Base-by-base conservation (phyloP, 1,140 invertebrate species). In the Phocides pigmalion region DNA sequence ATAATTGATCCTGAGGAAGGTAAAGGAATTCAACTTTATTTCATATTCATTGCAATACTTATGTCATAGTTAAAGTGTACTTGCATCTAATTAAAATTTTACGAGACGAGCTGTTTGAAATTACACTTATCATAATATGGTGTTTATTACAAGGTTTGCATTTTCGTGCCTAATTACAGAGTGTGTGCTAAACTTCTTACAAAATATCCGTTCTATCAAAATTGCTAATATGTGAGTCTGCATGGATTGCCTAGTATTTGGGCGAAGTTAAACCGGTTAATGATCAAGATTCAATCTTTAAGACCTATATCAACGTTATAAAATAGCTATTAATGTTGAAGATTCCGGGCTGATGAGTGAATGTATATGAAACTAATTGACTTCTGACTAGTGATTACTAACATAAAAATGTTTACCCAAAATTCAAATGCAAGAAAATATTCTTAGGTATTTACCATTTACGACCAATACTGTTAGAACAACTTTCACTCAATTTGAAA, bases 101-200 rank as follows among this genome's bases (percentile, higher is more conserved):
- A 41, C 37, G 17, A 12, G 49, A 51, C 49, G 28, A 51, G 49
- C 16, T 39, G 8, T 35, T 17, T 25, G 12, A 44, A 58, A 58
- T 58, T 28, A 58, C 19, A 44, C 8, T 41, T 56, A 37, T 46
- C 46, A 59, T 46, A 41, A 46, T 59, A 59, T 32, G 54, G 54
- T 59, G 54, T 59, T 41, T 46, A 46, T 46, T 46, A 59, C 54
- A 59, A 35, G 41, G 54, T 32, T 20, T 46, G 14, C 41, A 59
- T 59, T 46, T 56, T 46, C 54, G 41, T 59, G 54, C 16, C 41
- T 59, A 59, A 59, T 59, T 59, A 59, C 20, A 59, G 54, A 46
- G 54, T 46, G 54, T 59, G 54, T 59, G 41, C 54, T 59, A 46
- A 59, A 46, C 6, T 12, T 12, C 37, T 59, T 59, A 44, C 54